These are phyloP conservation scores for Microctenopoma stevenorrisi DNA, from an alignment of 2,797 vertebrate species.

Conservation along the genomic window DNA sequence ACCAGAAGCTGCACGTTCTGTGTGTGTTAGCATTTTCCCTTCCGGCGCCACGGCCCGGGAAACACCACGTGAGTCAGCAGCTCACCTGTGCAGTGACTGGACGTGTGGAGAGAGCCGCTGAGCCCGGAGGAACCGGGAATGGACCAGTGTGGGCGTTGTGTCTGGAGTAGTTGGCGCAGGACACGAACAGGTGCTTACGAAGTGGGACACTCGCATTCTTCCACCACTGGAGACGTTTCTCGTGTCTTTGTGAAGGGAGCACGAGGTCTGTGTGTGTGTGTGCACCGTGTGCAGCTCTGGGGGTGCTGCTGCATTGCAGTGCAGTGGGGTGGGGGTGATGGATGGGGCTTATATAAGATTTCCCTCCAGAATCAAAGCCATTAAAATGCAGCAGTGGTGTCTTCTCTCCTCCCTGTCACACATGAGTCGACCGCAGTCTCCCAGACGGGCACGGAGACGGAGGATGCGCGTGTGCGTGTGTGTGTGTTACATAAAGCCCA, in stretches of 20 bases:
- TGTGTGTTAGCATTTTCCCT: background rate
- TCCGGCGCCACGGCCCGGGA: background rate
- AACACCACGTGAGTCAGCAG: background rate
- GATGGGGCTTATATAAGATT: slow-evolving; percentile 76
- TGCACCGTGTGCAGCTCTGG: slow-evolving; percentile 48
- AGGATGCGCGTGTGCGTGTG: background rate
- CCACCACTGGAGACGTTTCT: background rate
- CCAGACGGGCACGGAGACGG: too few relatives aligned
- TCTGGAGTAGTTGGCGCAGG: slow-evolving; percentile 36
- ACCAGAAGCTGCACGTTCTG: too few relatives aligned
- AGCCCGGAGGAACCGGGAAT: background rate
- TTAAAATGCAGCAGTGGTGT: slow-evolving; percentile 48
- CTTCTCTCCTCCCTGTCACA: slow-evolving; percentile 24
- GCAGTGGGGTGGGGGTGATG: slow-evolving; percentile 51
- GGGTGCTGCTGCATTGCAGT: slow-evolving; percentile 80
- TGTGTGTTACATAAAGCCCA: too few relatives aligned
- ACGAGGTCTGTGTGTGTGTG: slow-evolving; percentile 1
- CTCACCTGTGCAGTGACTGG: slow-evolving; percentile 10
- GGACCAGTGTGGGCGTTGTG: slow-evolving; percentile 52
- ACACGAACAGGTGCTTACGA: slow-evolving; percentile 53
- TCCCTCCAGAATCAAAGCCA: slow-evolving; percentile 68
- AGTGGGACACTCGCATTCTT: slow-evolving; percentile 20
- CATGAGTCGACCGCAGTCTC: background rate
- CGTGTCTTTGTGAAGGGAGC: slow-evolving; percentile 13
- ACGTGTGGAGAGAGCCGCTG: background rate